phyloP scores from a whole-genome alignment of 1,140 invertebrate genomes.

The Paramacrobiotus metropolitanus region DNA sequence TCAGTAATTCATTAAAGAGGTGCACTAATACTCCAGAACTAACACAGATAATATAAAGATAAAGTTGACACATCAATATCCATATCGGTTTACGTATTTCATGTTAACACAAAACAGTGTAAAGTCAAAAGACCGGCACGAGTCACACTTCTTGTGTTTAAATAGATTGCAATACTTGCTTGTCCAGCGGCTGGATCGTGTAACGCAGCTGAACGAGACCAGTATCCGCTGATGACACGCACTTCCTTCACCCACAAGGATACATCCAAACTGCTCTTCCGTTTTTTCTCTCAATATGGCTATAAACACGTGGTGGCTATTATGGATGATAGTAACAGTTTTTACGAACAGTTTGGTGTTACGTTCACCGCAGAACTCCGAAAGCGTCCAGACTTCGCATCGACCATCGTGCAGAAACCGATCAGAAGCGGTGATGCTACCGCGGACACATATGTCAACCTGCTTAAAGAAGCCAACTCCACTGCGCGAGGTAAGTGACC shows the following conservation, averaged over 20 bases:
- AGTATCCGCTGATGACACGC: background rate
- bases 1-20: no score
- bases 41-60: no score
- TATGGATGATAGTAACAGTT: background rate
- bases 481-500: background rate
- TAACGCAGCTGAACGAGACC: background rate
- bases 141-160: no score
- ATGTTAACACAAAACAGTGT: no score
- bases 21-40: no score
- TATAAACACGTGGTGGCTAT: background rate
- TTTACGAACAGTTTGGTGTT: background rate
- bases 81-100: no score
- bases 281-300: background rate
- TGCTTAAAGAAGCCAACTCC: background rate
- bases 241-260: conserved; percentile 3
- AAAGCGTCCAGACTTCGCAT: background rate
- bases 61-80: no score
- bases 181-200: background rate
- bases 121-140: no score
- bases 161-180: background rate
- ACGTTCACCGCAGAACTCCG: background rate
- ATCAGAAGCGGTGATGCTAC: background rate
- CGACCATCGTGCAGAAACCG: background rate
- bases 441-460: background rate
- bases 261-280: background rate